These are phyloP conservation scores for Ochropleura leucogaster DNA, from an alignment of 2,888 invertebrate species.

Conservation along the genomic window DNA sequence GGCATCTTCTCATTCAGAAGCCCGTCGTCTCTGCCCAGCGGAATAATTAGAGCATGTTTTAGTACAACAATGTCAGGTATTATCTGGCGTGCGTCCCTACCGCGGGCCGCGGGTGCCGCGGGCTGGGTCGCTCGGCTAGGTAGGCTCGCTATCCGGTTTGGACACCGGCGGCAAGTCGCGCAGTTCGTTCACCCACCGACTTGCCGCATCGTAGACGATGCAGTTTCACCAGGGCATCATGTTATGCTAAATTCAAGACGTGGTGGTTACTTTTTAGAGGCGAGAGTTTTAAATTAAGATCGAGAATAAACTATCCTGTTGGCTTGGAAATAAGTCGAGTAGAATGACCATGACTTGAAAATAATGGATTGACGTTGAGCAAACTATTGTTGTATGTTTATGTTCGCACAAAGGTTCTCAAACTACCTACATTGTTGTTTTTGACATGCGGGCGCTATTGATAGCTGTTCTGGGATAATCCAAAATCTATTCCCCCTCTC, in stretches of 20 bases:
- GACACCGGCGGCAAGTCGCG: constrained; percentile 75
- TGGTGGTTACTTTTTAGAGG: constrained; percentile 51
- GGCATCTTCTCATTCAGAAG: constrained; percentile 13
- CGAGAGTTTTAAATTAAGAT: constrained; percentile 25
- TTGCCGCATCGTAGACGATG: constrained; percentile 81
- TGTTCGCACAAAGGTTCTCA: constrained; percentile 15
- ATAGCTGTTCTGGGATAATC: not conserved
- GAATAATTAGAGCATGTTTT: constrained; percentile 73
- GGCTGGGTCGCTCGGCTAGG: constrained; percentile 76
- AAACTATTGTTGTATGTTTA: constrained; percentile 9
- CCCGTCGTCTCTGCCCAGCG: constrained; percentile 4
- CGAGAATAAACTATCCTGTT: constrained; percentile 1
- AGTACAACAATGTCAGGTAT: constrained; percentile 66
- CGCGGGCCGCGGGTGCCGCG: constrained; percentile 54
- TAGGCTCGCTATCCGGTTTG: constrained; percentile 87
- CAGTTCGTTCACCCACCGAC: constrained; percentile 86
- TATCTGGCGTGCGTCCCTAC: constrained; percentile 65
- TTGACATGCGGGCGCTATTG: constrained; percentile 5
- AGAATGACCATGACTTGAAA: constrained; percentile 2
- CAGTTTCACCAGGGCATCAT: constrained; percentile 82
- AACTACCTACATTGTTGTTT: constrained; percentile 13
- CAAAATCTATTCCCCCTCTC: not conserved
- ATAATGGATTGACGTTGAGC: constrained; percentile 7
- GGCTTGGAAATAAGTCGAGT: constrained; percentile 1
- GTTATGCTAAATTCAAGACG: constrained; percentile 72